These are phyloP conservation scores for Hydroisotoma schaefferi DNA, from an alignment of 2,888 invertebrate species.

Conservation along the genomic window DNA sequence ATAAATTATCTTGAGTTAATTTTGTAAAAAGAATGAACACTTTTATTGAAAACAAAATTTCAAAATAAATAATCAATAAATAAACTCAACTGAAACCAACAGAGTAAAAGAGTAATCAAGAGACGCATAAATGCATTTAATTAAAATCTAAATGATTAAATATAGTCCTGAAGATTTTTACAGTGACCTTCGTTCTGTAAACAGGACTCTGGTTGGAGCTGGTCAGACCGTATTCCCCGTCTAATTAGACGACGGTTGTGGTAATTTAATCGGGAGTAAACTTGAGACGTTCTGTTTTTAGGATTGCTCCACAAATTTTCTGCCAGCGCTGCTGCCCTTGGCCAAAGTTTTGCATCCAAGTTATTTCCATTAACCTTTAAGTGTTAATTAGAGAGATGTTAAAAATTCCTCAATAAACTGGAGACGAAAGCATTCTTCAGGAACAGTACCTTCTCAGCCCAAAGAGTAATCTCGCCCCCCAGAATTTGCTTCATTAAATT, in stretches of 20 bases:
- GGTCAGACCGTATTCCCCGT: conserved; percentile 19
- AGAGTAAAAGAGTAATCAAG: too few species aligned
- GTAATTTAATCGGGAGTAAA: conserved; percentile 57
- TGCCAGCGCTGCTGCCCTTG: conserved; percentile 73
- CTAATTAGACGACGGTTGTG: conserved; percentile 61
- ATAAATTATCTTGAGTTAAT: too few species aligned
- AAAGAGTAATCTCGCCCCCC: conserved; percentile 62
- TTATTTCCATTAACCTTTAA: conserved; percentile 38
- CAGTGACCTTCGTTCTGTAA: conserved; percentile 45
- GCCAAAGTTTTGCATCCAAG: conserved; percentile 70
- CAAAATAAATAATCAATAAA: too few species aligned
- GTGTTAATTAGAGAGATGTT: background rate
- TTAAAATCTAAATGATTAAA: background rate
- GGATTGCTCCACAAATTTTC: conserved; percentile 80
- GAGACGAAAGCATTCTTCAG: background rate
- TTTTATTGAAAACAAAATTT: too few species aligned
- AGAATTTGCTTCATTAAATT: conserved; percentile 14
- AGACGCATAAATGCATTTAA: too few species aligned
- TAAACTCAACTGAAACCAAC: too few species aligned
- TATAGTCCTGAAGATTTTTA: conserved; percentile 30
- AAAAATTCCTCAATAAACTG: background rate
- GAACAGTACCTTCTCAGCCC: conserved; percentile 72
- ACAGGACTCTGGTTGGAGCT: conserved; percentile 46
- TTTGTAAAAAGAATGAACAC: too few species aligned
- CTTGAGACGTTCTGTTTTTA: conserved; percentile 37